Conservation (phyloP, 2,797 vertebrate species). For the Euphonia xanthogaster region DNA sequence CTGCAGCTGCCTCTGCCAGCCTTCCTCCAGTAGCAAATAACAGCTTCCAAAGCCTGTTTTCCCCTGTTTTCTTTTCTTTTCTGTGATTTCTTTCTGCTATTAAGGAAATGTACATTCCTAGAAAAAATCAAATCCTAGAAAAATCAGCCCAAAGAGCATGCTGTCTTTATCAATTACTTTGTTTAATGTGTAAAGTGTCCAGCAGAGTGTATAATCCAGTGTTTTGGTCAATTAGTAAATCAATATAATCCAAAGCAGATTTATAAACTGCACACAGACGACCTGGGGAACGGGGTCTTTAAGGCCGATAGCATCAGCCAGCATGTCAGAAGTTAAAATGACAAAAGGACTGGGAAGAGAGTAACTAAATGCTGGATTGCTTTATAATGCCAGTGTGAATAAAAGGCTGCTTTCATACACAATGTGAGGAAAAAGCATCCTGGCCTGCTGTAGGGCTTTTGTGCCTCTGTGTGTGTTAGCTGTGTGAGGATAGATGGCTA, state of each 20-base stretch:
- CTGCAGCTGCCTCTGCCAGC: not conserved
- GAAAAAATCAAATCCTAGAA: constrained; percentile 28
- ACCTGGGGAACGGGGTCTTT: constrained; percentile 11
- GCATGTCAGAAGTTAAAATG: not conserved
- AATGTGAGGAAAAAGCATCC: not conserved
- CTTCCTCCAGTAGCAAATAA: not conserved
- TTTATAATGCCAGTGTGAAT: not conserved
- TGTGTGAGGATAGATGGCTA: not conserved
- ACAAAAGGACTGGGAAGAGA: constrained; percentile 3
- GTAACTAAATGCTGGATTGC: not conserved
- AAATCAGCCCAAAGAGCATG: not conserved
- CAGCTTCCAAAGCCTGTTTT: not conserved
- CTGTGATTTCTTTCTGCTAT: not conserved
- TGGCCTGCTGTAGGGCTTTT: not conserved
- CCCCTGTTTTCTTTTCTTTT: not conserved
- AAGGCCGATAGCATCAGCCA: not conserved
- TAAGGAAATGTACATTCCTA: not conserved
- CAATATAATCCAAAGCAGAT: constrained; percentile 54
- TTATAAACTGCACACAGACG: constrained; percentile 16
- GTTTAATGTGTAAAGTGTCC: constrained; percentile 12
- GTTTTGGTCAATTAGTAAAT: constrained; percentile 60
- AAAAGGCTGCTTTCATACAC: not conserved
- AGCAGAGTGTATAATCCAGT: constrained; percentile 61
- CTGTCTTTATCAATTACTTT: constrained; percentile 22
- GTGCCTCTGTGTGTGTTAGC: not conserved